Evolutionary conservation across 2,888 invertebrate species (phyloP).

Genomic region (Hecatera dysodea): DNA sequence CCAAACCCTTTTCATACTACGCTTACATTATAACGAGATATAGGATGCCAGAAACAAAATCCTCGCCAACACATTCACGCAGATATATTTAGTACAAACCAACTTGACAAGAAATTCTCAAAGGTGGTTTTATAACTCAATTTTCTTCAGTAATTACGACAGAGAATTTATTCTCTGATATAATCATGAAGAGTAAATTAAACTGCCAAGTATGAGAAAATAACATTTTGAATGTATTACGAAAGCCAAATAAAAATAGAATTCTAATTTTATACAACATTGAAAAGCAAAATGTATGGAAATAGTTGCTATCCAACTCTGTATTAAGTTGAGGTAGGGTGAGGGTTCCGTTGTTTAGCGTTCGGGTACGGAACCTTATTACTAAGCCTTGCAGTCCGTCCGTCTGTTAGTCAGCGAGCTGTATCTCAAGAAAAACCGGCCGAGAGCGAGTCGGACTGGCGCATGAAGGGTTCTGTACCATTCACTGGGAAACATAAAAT

Average conservation of each 20-base stretch:
- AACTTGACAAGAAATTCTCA: neutral
- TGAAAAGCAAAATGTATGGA: too few species aligned
- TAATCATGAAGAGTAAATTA: neutral
- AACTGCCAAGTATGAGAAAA: neutral
- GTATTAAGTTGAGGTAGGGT: too few species aligned
- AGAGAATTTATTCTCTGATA: neutral
- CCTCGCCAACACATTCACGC: neutral
- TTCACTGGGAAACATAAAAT: too few species aligned
- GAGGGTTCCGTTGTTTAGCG: too few species aligned
- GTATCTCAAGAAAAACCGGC: too few species aligned
- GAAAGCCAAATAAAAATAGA: neutral
- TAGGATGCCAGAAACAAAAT: slow-evolving; percentile 5
- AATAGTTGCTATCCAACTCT: too few species aligned
- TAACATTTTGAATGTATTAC: neutral
- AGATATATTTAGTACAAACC: neutral
- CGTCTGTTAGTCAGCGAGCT: too few species aligned
- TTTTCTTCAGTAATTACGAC: neutral
- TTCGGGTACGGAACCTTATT: too few species aligned
- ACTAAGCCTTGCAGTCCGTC: too few species aligned
- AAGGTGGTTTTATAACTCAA: neutral
- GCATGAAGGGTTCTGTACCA: too few species aligned
- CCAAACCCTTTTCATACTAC: slow-evolving; percentile 12
- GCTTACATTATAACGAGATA: slow-evolving; percentile 9
- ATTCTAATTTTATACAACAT: neutral
- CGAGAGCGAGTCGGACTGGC: too few species aligned